phyloP scores from a whole-genome alignment of 2,113 vertebrate genomes.

The Proterorhinus semilunaris region DNA sequence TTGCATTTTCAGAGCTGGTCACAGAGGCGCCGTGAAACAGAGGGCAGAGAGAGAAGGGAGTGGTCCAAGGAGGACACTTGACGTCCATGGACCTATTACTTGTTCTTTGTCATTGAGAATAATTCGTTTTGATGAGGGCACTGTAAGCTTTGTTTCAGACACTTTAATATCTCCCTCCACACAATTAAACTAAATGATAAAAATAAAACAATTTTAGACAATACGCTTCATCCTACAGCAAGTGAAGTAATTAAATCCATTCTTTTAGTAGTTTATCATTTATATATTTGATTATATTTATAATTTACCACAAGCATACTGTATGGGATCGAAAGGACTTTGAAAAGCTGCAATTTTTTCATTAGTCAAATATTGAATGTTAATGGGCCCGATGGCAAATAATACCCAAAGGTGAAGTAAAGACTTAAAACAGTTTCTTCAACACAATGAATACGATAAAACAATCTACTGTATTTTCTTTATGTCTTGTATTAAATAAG shows the following conservation, averaged over 20 bases:
- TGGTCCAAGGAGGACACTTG: slow-evolving; percentile 32
- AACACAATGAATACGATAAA: too few species aligned
- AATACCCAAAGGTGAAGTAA: background rate
- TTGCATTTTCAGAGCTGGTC: slow-evolving; percentile 53
- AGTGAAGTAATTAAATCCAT: too few species aligned
- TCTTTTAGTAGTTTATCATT: too few species aligned
- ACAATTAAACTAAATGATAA: background rate
- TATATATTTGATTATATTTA: too few species aligned
- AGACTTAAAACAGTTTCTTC: background rate
- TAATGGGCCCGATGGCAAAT: background rate
- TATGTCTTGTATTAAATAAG: background rate
- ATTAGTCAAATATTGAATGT: too few species aligned
- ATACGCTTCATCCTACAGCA: too few species aligned
- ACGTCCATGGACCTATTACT: slow-evolving; percentile 3
- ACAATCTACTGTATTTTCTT: background rate
- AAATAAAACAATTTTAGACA: background rate
- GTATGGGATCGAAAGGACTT: background rate
- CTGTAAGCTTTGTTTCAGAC: background rate
- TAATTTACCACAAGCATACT: too few species aligned
- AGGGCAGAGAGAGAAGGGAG: slow-evolving; percentile 30
- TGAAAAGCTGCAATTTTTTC: background rate
- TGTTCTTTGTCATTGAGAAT: slow-evolving; percentile 36
- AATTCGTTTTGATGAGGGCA: background rate
- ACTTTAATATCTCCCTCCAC: background rate
- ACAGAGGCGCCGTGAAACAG: slow-evolving; percentile 54